Percentiles rank a stretch among this genome's conserved stretches.
These are phyloP conservation scores for Telmatochromis brachygnathus DNA, from an alignment of 2,113 vertebrate genomes.

Conservation along the genomic window DNA sequence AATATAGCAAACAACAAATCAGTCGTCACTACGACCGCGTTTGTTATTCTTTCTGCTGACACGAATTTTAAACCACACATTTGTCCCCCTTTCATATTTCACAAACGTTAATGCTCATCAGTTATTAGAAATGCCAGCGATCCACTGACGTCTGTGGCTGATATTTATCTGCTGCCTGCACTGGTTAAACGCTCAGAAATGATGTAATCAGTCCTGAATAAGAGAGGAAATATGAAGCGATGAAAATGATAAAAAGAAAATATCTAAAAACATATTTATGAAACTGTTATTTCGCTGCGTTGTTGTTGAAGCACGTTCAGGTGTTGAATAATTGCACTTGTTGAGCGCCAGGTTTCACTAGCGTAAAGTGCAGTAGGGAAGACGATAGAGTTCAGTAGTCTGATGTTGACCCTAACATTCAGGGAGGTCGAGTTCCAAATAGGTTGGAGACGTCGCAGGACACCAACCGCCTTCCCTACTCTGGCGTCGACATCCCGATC, in stretches of 20 bases:
- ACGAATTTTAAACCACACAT: not conserved
- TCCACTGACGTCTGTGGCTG: not conserved
- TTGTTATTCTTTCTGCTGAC: not conserved
- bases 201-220: too few species aligned
- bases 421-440: too few species aligned
- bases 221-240: not conserved
- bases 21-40: not conserved
- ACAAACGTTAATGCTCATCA: not conserved
- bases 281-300: too few species aligned
- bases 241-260: rapidly evolving
- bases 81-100: not conserved
- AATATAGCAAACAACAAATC: not conserved
- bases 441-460: too few species aligned
- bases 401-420: too few species aligned
- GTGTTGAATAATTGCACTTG: too few species aligned
- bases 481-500: too few species aligned
- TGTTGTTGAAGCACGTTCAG: too few species aligned
- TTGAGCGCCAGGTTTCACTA: too few species aligned
- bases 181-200: not conserved
- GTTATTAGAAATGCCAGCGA: not conserved
- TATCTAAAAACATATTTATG: rapidly evolving
- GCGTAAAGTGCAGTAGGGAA: too few species aligned
- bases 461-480: too few species aligned
- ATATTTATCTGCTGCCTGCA: not conserved
- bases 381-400: too few species aligned